Conservation (phyloP, 1,140 invertebrate genomes). For the Drosophila pseudoananassae region DNA sequence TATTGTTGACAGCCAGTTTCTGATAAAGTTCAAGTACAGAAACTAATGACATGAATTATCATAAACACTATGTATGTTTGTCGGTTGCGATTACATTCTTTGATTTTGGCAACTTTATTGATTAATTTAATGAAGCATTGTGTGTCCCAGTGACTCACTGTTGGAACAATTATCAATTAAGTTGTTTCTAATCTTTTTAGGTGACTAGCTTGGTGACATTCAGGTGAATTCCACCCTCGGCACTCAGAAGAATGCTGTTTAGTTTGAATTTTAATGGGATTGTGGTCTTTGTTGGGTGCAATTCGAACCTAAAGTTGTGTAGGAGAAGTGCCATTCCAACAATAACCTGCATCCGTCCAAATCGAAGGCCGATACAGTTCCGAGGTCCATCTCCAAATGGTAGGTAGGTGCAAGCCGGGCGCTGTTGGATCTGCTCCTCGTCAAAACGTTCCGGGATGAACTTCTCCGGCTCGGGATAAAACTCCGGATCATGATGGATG, state of each 20-base stretch:
- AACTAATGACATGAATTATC: neutral
- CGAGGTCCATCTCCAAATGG: constrained; percentile 68
- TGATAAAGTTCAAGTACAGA: neutral
- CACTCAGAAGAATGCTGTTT: constrained; percentile 37
- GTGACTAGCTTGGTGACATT: constrained; percentile 40
- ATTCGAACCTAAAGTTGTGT: constrained; percentile 57
- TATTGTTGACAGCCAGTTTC: neutral
- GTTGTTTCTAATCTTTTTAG: neutral
- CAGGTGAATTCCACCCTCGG: constrained; percentile 54
- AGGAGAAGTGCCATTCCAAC: constrained; percentile 84
- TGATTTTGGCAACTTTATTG: neutral
- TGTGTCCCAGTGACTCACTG: neutral
- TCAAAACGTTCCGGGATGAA: constrained; percentile 87
- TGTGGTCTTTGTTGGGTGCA: constrained; percentile 41
- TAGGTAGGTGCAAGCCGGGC: constrained; percentile 53
- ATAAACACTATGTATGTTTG: neutral
- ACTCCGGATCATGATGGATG: constrained; percentile 86
- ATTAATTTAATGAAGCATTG: neutral
- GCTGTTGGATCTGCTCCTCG: constrained; percentile 72
- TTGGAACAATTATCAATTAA: neutral
- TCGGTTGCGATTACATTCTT: neutral
- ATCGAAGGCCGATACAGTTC: constrained; percentile 85
- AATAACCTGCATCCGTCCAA: constrained; percentile 87
- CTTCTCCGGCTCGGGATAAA: constrained; percentile 79
- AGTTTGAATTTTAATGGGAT: constrained; percentile 44